Evolutionary conservation across 2,888 invertebrate genomes (phyloP), one percentile per base, ranked within the genome.

Genomic region (Oscheius sp.): DNA sequence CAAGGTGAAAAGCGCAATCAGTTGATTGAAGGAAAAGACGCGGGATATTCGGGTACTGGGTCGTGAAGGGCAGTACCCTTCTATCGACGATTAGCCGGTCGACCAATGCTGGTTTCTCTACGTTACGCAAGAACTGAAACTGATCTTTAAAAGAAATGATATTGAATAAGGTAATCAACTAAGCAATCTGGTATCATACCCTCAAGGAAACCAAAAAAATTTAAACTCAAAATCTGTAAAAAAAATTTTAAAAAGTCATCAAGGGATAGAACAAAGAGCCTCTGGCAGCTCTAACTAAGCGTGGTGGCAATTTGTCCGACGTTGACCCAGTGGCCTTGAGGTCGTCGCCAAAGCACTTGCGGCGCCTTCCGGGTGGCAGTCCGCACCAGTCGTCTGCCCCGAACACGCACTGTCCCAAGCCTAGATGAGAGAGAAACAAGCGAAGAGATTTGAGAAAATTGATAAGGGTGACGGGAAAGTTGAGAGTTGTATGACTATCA

Each of bases 301-400:
- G n/a, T n/a, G n/a, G 59, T 59, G 59, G 59, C 59, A 59, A 59
- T 59, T 59, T 44, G 59, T 59, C 59, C 54, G 54, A 30, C 9
- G 54, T 14, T 59, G 59, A 59, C 59, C 59, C 44, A 59, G 59
- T 59, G 59, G 59, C 59, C 59, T 59, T 59, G 59, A 44, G 59
- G 26, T 26, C n/a, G n/a, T 38, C 38, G 57, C 41, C 59, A 59
- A 59, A 59, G 59, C 59, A 59, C 59, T 59, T 59, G 59, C 44
- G 44, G 59, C 59, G 59, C 59, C 44, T 44, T 41, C 44, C 41
- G 59, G 59, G 41, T 44, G 41, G 59, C 54, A 54, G 57, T 8
- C 17, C 38, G 57, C 57, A 36, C 57, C 57, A 57, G 36, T 22
- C 57, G 28, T 8, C 54, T 32, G 33, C 22, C 54, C 33, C 17